These are phyloP conservation scores for Echinarachnius parma DNA, from an alignment of 53 echinoderm and acorn worm species.

Conservation along the genomic window DNA sequence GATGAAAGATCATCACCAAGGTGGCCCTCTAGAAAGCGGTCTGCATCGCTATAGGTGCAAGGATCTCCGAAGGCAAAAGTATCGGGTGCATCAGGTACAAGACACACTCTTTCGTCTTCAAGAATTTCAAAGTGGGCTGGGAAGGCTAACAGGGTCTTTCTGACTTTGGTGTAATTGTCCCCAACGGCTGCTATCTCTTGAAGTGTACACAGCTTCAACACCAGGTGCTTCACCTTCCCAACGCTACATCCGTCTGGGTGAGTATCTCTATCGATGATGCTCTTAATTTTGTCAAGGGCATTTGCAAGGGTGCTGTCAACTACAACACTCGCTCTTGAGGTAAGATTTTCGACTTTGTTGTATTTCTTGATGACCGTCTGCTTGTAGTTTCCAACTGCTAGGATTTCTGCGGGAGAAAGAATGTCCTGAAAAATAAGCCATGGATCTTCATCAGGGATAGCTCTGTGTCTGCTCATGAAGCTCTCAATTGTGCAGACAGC, in stretches of 20 bases:
- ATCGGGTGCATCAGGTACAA: not conserved
- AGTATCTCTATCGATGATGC: not conserved
- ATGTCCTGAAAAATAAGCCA: not conserved
- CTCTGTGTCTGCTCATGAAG: not conserved
- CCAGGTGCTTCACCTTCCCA: not conserved
- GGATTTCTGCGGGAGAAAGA: constrained; percentile 7
- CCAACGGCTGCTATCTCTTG: constrained; percentile 11
- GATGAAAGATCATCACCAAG: too few relatives aligned
- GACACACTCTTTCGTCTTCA: not conserved
- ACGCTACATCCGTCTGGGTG: not conserved
- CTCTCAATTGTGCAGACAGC: not conserved
- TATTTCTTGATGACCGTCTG: not conserved
- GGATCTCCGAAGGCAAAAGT: too few relatives aligned
- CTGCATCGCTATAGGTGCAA: too few relatives aligned
- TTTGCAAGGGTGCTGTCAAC: constrained; percentile 3
- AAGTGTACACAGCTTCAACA: not conserved
- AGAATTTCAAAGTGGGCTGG: constrained; percentile 18
- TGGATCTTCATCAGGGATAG: constrained; percentile 1
- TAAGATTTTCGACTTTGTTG: too few relatives aligned
- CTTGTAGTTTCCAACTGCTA: not conserved
- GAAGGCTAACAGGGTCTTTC: constrained; percentile 8
- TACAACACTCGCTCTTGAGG: not conserved
- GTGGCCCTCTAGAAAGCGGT: too few relatives aligned
- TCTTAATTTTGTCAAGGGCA: constrained; percentile 18
- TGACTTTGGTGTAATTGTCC: not conserved